Percentiles rank a stretch among this genome's conserved stretches.
These are phyloP conservation scores for Neogobius melanostomus DNA, from an alignment of 2,113 vertebrate species.

Conservation along the genomic window DNA sequence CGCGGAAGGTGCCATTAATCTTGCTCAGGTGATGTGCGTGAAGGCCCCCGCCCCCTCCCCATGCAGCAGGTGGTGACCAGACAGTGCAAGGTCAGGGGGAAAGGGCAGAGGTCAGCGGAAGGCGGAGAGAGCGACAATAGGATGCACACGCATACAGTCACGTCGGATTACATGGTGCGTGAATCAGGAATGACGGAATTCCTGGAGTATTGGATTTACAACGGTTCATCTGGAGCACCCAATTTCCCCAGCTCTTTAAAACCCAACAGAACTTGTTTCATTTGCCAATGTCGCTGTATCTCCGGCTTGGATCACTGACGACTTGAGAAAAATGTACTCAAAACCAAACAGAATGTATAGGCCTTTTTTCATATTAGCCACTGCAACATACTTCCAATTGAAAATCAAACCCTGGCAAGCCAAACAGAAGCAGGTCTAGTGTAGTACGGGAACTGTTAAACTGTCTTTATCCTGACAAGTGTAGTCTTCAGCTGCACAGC, in stretches of 20 bases:
- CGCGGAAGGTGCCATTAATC: conserved; percentile 62
- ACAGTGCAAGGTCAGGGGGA: conserved; percentile 65
- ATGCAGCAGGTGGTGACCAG: conserved; percentile 69
- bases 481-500: conserved; percentile 22
- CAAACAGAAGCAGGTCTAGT: conserved; percentile 2
- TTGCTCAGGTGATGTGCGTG: conserved; percentile 58
- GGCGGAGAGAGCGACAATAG: conserved; percentile 32
- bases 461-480: neutral
- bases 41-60: conserved; percentile 23
- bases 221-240: neutral
- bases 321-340: neutral
- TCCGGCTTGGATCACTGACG: neutral
- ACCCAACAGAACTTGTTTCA: no score
- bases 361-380: neutral
- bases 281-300: neutral
- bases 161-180: conserved; percentile 24
- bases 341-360: neutral
- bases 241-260: neutral
- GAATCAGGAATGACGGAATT: conserved; percentile 12
- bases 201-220: neutral
- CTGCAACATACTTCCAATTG: neutral
- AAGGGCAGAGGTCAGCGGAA: conserved; percentile 54
- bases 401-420: conserved; percentile 4
- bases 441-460: neutral
- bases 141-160: conserved; percentile 32